Percentiles rank a stretch among this genome's conserved stretches.
Evolutionary conservation across 2,888 invertebrate genomes (phyloP).

Genomic region (Trichopoda pennipes): DNA sequence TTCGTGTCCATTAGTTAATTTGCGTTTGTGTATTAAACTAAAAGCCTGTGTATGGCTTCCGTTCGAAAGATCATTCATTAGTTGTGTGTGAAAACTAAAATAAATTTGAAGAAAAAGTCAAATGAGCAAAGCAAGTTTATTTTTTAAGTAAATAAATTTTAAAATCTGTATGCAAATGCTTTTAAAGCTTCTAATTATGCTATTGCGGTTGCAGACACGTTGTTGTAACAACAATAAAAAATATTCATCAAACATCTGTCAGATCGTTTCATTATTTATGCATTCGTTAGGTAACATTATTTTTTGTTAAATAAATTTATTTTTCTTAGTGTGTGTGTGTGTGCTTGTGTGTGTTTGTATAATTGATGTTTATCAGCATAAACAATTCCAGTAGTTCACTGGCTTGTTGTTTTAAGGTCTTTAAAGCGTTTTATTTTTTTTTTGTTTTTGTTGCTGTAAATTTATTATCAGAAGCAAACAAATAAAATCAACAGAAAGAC

Average conservation of each 20-base stretch:
- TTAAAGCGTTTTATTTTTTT: neutral
- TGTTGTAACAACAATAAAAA: neutral
- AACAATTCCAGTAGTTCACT: constrained; percentile 50
- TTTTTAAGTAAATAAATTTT: constrained; percentile 22
- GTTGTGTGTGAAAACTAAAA: constrained; percentile 46
- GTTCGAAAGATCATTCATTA: constrained; percentile 46
- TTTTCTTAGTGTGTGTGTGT: neutral
- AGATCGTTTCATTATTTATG: neutral
- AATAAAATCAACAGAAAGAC: constrained; percentile 22
- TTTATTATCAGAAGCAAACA: constrained; percentile 48
- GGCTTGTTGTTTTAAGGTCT: constrained; percentile 30
- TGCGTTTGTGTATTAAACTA: neutral
- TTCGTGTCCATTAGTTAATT: too few species aligned
- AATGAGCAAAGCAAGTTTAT: constrained; percentile 4
- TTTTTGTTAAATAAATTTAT: constrained; percentile 3
- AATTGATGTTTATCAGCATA: constrained; percentile 11
- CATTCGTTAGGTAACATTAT: neutral
- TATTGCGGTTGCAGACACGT: neutral
- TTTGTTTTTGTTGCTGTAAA: too few species aligned
- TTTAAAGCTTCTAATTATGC: constrained; percentile 1
- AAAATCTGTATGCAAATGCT: constrained; percentile 17
- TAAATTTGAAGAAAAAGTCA: constrained; percentile 29
- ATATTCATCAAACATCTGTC: constrained; percentile 34
- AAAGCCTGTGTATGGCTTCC: neutral
- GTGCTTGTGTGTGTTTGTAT: neutral